These are phyloP conservation scores for Prionailurus viverrinus DNA, from an alignment of 2,113 vertebrate species.

Conservation along the genomic window DNA sequence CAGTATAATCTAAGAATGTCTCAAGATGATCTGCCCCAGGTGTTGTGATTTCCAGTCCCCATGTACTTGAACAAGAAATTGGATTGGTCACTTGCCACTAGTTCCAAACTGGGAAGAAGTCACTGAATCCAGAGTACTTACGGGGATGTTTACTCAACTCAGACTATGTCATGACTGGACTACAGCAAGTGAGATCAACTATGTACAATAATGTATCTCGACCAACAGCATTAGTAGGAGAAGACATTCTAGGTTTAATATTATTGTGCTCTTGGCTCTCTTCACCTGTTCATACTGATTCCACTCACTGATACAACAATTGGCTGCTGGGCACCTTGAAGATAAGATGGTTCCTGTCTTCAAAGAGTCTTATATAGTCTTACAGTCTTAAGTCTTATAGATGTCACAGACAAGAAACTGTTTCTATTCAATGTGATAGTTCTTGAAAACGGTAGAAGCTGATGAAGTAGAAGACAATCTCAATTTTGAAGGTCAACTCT, in stretches of 20 bases:
- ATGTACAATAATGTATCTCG: fast-evolving
- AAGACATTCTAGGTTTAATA: background rate
- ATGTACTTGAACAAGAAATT: background rate
- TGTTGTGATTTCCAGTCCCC: background rate
- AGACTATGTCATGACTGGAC: background rate
- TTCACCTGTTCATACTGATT: background rate
- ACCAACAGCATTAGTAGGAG: background rate
- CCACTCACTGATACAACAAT: background rate
- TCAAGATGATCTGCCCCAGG: background rate
- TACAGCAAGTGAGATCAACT: background rate
- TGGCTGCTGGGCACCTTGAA: background rate
- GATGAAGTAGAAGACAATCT: background rate
- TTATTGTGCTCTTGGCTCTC: background rate
- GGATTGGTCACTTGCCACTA: background rate
- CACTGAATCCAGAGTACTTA: background rate
- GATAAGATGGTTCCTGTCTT: background rate
- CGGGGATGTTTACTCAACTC: background rate
- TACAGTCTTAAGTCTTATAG: background rate
- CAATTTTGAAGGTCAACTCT: background rate
- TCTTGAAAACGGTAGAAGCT: background rate
- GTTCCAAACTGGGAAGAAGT: background rate
- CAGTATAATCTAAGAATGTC: background rate
- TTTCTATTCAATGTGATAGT: background rate
- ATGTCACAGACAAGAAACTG: background rate
- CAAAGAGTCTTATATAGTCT: background rate